Base-by-base conservation (phyloP, 2,888 invertebrate genomes). In the Stenoptilia bipunctidactyla region DNA sequence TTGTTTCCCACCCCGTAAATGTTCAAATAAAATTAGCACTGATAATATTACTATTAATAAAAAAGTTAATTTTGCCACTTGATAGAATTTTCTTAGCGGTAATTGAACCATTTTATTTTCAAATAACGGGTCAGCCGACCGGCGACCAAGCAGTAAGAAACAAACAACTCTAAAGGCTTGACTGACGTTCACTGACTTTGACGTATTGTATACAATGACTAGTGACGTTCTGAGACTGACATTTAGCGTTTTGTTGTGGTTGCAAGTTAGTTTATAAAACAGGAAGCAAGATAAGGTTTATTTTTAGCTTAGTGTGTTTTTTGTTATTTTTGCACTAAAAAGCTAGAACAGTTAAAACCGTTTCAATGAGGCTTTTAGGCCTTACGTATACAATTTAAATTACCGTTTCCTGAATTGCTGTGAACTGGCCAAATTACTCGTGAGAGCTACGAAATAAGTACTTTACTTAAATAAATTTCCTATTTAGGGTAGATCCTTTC, bases 91-190 rank as follows among this genome's bases (percentile, higher is more conserved):
- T 46, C 75, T 61, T 41, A 73, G 55, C 44, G 82, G 77, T 47
- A 79, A 68, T 58, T 61, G 50, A 52, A 75, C 63, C 71, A 72
- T 77, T 54, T 44, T 13, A 13, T 3, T 30, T n/a, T n/a, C 2
- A 8, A 8, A 30, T 30, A 30, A 30, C 15, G 30, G 30, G 30
- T n/a, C 30, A 4, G 30, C 30, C 30, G 12, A 12, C 12, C 30
- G 39, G 13, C 15, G 14, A 90, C 20, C 20, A 86, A 2, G 87
- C 87, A 52, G n/a, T n/a, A n/a, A n/a, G n/a, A n/a, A n/a, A 53
- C 59, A 47, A 56, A 52, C 34, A 42, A 42, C 8, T 20, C 8
- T 8, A 8, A 20, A 20, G 25, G 5, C 5, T 25, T 25, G 25
- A 25, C 25, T 25, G 25, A 25, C 25, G 5, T 9, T 30, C 6